Evolutionary conservation across 2,888 invertebrate species (phyloP), one percentile per base, ranked within the genome.

Genomic region (Eueremaeus valkanovi): DNA sequence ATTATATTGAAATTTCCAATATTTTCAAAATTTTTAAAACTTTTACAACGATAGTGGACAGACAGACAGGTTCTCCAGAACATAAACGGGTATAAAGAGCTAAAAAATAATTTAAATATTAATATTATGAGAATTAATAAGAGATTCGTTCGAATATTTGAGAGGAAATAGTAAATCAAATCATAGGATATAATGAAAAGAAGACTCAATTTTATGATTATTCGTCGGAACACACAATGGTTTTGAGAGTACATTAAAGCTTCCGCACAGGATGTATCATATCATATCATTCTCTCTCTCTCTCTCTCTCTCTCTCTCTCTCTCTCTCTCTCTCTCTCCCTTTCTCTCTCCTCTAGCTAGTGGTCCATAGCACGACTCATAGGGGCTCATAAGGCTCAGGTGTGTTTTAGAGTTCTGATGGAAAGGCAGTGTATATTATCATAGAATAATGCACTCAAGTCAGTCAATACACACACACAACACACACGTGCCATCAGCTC

Each of bases 391-490:
- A n/a, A n/a, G 45, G 72, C 72, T 49, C 72, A 49, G 45, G 49
- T 49, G 49, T 42, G 45, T 42, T 72, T 72, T 36, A 55, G 31
- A n/a, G 63, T 33, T 63, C 31, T 63, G 9, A 63, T 63, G 33
- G 6, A n/a, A 18, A 29, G 33, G 29, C 63, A 63, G n/a, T n/a
- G n/a, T n/a, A n/a, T n/a, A n/a, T n/a, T 63, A 55, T 51, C 29
- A 29, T 51, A 73, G 18, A 36, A 49, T 55, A 73, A 73, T 73
- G 55, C 73, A 73, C 73, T 73, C 36, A 36, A 55, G 49, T 51
- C 55, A 73, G 51, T 73, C 51, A 73, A 73, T 55, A 73, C 16
- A 29, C n/a, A 24, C 73, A 51, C 51, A 73, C 55, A 31, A 73
- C 16, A 29, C n/a, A 24, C 73, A 51, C 73, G 73, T 55, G 51